Percentiles rank a stretch among this genome's conserved stretches.
phyloP scores from a whole-genome alignment of 1,140 invertebrate genomes.

The Lysiphlebus fabarum region DNA sequence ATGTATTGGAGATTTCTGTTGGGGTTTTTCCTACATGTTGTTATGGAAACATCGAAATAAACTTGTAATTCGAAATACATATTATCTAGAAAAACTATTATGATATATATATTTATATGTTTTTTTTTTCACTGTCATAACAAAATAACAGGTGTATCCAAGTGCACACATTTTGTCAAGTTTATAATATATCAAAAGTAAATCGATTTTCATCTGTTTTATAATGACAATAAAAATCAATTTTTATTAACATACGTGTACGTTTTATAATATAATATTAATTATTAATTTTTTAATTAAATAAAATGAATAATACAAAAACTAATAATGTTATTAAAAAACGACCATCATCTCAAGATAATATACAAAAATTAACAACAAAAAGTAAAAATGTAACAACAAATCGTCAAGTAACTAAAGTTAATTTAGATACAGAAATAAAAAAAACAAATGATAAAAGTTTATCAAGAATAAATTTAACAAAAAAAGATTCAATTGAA shows the following conservation, averaged over 20 bases:
- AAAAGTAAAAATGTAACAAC: neutral
- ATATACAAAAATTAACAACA: neutral
- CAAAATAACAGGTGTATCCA: neutral
- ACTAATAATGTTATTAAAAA: too few relatives aligned
- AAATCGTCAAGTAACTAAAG: conserved; percentile 5
- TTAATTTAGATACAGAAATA: conserved; percentile 13
- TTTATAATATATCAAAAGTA: neutral
- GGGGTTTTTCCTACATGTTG: too few relatives aligned
- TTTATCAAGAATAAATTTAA: conserved; percentile 1
- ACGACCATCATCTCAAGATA: too few relatives aligned
- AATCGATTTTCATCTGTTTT: conserved; percentile 1
- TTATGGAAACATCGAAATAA: too few relatives aligned
- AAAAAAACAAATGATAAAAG: conserved; percentile 21
- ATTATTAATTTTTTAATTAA: neutral
- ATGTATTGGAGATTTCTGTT: too few relatives aligned
- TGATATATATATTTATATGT: too few relatives aligned
- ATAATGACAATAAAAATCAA: conserved; percentile 5
- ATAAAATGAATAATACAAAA: too few relatives aligned
- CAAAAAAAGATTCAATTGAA: conserved; percentile 2
- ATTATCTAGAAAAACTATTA: too few relatives aligned
- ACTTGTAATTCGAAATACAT: too few relatives aligned
- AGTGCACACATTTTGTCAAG: neutral
- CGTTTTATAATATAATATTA: too few relatives aligned
- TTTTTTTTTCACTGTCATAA: neutral
- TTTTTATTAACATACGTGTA: neutral